Evolutionary conservation across 2,888 invertebrate species (phyloP), one percentile per base, ranked within the genome.

Genomic region (Scaptomyza parva): DNA sequence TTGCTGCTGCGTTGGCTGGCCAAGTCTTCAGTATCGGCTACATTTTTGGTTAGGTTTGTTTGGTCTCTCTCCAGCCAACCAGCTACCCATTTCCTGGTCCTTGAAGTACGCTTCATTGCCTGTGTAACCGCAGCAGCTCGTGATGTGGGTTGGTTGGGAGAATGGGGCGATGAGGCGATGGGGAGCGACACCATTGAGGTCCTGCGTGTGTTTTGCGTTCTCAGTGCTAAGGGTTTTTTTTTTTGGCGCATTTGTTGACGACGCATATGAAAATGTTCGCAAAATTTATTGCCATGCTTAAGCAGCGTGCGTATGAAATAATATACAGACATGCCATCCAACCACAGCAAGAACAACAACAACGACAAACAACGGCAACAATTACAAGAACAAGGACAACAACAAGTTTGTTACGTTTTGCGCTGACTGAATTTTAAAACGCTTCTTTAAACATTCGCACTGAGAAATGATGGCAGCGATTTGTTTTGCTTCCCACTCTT

Each of bases 271-370:
- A 83, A 85, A 83, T 84, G 74, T 73, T 64, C 72, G 45, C 74
- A 65, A 66, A 81, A 84, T 84, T 84, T 84, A 84, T 84, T 76
- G 78, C 87, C 76, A 55, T 74, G 83, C 85, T 84, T 86, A 84
- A 84, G 83, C 67, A 84, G 72, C 78, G 81, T 85, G 79, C 78
- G 85, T 74, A 85, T 86, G 78, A 84, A 84, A 86, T 84, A 81
- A 84, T 85, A 84, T 70, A 78, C 81, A 81, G 63, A 71, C 63
- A 67, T 59, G 79, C 69, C 72, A 59, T 30, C 70, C 48, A 53
- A 14, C 53, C 65, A 39, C 58, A 60, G 41, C 65, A 60, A 37
- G 51, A 52, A 33, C 47, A 63, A 30, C 48, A 55, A 12, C 53
- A 37, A 35, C 50, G 57, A 40, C 55, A 62, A 35, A 40, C 55